A percentile compares a stretch with the other conserved stretches of the same genome.
Evolutionary conservation across 2,888 invertebrate species (phyloP).

Genomic region (Mylabris sibirica): DNA sequence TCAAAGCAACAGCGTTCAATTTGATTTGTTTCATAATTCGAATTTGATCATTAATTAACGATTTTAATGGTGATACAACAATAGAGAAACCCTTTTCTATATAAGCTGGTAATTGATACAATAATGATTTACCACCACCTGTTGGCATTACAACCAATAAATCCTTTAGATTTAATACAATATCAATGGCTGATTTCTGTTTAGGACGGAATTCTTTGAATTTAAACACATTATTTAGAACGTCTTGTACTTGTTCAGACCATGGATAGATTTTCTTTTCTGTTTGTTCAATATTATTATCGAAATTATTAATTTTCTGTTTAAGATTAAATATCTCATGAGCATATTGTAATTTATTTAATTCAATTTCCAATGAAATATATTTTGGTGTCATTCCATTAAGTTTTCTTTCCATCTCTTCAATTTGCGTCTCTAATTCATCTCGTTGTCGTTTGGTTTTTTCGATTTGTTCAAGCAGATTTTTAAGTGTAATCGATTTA

Average conservation of each 20-base stretch:
- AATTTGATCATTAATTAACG: constrained; percentile 91
- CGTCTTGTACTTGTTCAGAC: constrained; percentile 69
- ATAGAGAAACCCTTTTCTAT: constrained; percentile 71
- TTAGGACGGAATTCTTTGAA: constrained; percentile 76
- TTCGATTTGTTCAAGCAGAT: neutral
- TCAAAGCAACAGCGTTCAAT: constrained; percentile 74
- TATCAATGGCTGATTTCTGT: constrained; percentile 87
- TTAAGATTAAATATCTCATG: constrained; percentile 29
- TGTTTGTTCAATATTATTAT: constrained; percentile 39
- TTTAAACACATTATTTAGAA: constrained; percentile 70
- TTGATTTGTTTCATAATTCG: constrained; percentile 71
- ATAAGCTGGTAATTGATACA: constrained; percentile 70
- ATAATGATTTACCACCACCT: too few relatives aligned
- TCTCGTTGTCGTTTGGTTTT: neutral
- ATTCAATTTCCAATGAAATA: neutral
- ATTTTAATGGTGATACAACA: constrained; percentile 83
- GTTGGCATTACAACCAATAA: constrained; percentile 78
- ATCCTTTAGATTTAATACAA: constrained; percentile 79
- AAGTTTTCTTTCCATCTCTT: neutral
- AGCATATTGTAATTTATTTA: constrained; percentile 22
- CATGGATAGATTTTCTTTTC: constrained; percentile 68
- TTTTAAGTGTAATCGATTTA: neutral
- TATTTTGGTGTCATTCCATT: neutral
- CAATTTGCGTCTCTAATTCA: neutral
- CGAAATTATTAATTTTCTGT: constrained; percentile 20